Base-by-base conservation (phyloP, 2,888 invertebrate species). In the Prenolepis imparis region DNA sequence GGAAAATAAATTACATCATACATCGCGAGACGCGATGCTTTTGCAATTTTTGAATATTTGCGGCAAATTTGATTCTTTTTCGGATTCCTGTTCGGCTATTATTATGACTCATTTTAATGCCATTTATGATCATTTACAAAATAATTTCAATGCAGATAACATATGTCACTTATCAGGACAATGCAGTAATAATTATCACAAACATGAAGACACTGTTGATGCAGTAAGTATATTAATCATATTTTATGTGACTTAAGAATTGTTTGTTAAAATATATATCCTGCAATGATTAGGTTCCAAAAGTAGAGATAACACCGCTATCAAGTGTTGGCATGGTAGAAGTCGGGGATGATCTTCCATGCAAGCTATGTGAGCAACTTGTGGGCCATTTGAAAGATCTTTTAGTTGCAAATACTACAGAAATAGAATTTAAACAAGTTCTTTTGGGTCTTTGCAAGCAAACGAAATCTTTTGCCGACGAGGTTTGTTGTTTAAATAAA, bases 291-390 rank as follows among this genome's bases (percentile, higher is more conserved):
- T 63, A 94, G 94, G 86, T 87, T 63, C 86, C 95, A 0, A 94
- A 95, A 1, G 95, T 96, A 67, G 96, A 96, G 91, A 95, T 96
- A 24, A 95, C 95, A 8, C 95, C 96, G 1, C 92, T 96, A 82
- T 96, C 95, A 3, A 96, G 96, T 84, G 95, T 96, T 86, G 97
- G 96, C 77, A 95, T 95, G 91, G 95, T 96, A 21, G 95, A 95
- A 63, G 92, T 96, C n/a, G 94, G 93, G 57, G 96, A 96, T 90
- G 96, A 97, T 92, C 95, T 98, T 74, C 97, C 98, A 0, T 98
- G 98, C 93, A 97, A 98, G 91, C 96, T 98, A 81, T 98, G 98
- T 94, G 97, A 98, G 91, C 97, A 98, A 93, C 95, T 98, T 72
- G 97, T 98, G 0, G 95, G 95, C 32, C 98, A 98, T 94, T 95